Percentiles rank a stretch among this genome's conserved stretches.
Evolutionary conservation across 2,888 invertebrate genomes (phyloP).

Genomic region (Shargacucullia verbasci): DNA sequence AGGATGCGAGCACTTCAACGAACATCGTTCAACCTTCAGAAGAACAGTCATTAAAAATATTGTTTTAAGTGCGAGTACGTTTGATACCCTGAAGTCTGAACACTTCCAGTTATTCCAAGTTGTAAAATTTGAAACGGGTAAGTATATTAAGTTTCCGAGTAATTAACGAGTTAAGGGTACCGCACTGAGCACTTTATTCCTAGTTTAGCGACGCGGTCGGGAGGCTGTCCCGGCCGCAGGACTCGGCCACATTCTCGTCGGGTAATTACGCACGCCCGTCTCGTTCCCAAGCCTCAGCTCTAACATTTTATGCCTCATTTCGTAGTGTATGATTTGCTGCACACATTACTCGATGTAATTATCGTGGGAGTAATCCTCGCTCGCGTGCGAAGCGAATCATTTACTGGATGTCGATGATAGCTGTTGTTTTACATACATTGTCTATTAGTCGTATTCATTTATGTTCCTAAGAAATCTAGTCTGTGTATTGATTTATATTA

Average conservation of each 20-base stretch:
- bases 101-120: slow-evolving; percentile 51
- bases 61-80: slow-evolving; percentile 56
- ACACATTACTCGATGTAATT: slow-evolving; percentile 82
- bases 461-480: slow-evolving; percentile 15
- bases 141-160: slow-evolving; percentile 78
- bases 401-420: slow-evolving; percentile 67
- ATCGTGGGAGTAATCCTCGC: slow-evolving; percentile 79
- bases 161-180: slow-evolving; percentile 83
- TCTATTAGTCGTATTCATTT: slow-evolving; percentile 18
- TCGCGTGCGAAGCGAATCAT: slow-evolving; percentile 74
- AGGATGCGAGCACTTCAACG: slow-evolving; percentile 75
- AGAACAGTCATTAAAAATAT: slow-evolving; percentile 69
- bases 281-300: slow-evolving; percentile 82
- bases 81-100: slow-evolving; percentile 50
- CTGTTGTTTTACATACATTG: slow-evolving; percentile 62
- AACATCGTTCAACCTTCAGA: slow-evolving; percentile 63
- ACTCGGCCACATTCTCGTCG: slow-evolving; percentile 84
- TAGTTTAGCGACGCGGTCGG: slow-evolving; percentile 77
- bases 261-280: slow-evolving; percentile 85
- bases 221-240: slow-evolving; percentile 78
- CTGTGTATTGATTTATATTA: slow-evolving; percentile 6
- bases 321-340: slow-evolving; percentile 85
- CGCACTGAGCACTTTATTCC: slow-evolving; percentile 80
- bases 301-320: slow-evolving; percentile 87
- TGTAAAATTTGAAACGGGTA: slow-evolving; percentile 67